Evolutionary conservation across 2,113 vertebrate genomes (phyloP).

Genomic region (Pomatostomus ruficeps): DNA sequence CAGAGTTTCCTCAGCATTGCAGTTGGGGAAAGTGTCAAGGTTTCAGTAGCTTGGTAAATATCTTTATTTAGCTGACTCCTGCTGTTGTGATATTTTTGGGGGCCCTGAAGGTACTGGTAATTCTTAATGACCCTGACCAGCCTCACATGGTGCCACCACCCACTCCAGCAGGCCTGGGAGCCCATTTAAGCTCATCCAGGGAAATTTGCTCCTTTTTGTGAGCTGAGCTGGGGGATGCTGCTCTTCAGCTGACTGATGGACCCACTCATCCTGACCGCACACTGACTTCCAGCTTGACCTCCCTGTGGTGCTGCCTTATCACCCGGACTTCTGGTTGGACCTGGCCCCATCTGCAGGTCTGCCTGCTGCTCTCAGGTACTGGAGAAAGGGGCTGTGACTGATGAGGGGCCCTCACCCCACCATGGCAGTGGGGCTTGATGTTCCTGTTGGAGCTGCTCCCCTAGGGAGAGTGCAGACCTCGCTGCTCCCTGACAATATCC

Average conservation of each 20-base stretch:
- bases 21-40: background rate
- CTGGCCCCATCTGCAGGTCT: background rate
- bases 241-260: background rate
- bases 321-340: background rate
- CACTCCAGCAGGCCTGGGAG: background rate
- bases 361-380: background rate
- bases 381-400: background rate
- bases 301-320: accelerated
- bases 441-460: background rate
- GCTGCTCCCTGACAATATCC: background rate
- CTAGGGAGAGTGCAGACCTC: background rate
- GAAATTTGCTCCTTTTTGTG: accelerated
- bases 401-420: accelerated
- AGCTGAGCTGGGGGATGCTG: background rate
- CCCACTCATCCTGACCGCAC: accelerated
- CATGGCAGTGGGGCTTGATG: accelerated
- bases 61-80: background rate
- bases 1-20: background rate
- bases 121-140: background rate
- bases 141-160: background rate
- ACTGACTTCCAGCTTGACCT: background rate
- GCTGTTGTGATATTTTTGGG: background rate
- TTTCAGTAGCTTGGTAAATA: background rate
- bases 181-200: background rate
- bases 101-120: background rate